These are phyloP conservation scores for Styela clava DNA, from an alignment of 23 tunicate genomes.

Conservation along the genomic window DNA sequence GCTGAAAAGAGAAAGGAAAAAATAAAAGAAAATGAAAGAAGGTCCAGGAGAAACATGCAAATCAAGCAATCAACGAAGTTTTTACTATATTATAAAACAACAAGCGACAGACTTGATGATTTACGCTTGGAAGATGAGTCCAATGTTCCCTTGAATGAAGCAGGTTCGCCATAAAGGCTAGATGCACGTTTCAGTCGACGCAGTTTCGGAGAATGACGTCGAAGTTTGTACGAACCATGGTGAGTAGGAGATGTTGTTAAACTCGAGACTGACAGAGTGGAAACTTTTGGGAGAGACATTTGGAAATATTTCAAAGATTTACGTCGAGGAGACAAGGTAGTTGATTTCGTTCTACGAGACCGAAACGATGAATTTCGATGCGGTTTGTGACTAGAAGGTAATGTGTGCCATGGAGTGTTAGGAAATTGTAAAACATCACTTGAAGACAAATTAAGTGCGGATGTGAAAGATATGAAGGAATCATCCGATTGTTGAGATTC, in stretches of 20 bases:
- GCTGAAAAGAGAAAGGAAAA: background rate
- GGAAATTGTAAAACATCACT: background rate
- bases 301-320: constrained; percentile 18
- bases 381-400: background rate
- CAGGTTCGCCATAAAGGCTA: constrained; percentile 27
- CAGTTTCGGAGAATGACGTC: constrained; percentile 16
- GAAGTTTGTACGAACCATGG: constrained; percentile 46
- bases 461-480: background rate
- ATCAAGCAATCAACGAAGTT: background rate
- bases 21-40: background rate
- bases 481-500: background rate
- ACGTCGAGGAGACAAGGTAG: constrained; percentile 8
- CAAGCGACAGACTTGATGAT: constrained; percentile 25
- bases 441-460: background rate
- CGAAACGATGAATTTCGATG: constrained; percentile 9
- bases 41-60: background rate
- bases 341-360: constrained; percentile 17
- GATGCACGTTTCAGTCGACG: constrained; percentile 26
- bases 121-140: constrained; percentile 14
- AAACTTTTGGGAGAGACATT: constrained; percentile 26
- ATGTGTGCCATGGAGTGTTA: background rate
- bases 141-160: background rate
- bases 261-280: constrained; percentile 47
- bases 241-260: constrained; percentile 52
- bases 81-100: too few relatives aligned